Percentiles rank a stretch among this genome's conserved stretches.
Evolutionary conservation across 1,140 invertebrate species (phyloP).

Genomic region (Drosophila littoralis): DNA sequence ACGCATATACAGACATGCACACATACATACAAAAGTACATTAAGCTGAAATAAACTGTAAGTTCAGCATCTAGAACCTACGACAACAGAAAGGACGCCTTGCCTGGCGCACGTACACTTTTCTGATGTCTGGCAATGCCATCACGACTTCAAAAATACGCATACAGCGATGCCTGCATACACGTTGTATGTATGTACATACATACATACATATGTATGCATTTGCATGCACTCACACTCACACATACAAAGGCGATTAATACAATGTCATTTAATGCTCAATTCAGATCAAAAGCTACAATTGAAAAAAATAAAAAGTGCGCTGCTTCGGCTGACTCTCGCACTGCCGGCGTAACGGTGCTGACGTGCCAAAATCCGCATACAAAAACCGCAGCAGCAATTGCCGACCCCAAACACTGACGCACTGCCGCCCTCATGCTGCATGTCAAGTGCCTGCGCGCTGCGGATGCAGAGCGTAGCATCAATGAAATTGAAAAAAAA

Average conservation of each 20-base stretch:
- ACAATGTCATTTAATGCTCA: constrained; percentile 60
- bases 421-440: constrained; percentile 36
- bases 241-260: constrained; percentile 28
- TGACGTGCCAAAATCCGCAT: constrained; percentile 74
- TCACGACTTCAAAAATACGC: constrained; percentile 22
- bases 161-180: neutral
- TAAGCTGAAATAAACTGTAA: too few relatives aligned
- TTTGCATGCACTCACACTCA: neutral
- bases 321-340: constrained; percentile 7
- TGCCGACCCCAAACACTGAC: constrained; percentile 11
- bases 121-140: constrained; percentile 37
- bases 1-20: neutral
- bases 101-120: constrained; percentile 65
- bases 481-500: constrained; percentile 35
- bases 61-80: constrained; percentile 39
- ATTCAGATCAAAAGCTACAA: constrained; percentile 16
- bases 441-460: constrained; percentile 8
- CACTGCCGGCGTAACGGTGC: constrained; percentile 35
- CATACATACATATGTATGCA: too few relatives aligned
- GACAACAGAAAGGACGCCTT: constrained; percentile 69
- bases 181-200: too few relatives aligned
- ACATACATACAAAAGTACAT: neutral
- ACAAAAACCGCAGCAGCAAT: constrained; percentile 38
- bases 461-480: constrained; percentile 8
- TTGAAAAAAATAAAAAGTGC: constrained; percentile 10